Conservation (phyloP, 1,140 invertebrate species). For the Hypsibius dujardini region DNA sequence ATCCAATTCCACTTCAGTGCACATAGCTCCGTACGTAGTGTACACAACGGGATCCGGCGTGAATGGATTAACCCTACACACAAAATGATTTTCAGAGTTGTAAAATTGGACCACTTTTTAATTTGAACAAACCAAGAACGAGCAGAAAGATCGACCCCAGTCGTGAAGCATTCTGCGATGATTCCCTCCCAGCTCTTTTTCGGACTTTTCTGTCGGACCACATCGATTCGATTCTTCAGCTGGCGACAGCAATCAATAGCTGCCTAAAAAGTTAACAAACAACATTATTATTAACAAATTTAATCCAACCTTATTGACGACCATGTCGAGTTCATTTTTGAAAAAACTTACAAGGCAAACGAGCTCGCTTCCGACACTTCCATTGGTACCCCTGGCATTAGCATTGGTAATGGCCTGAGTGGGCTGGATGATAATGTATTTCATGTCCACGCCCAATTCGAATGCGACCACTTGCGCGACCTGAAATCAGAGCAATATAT, state of each 20-base stretch:
- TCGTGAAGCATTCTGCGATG: slow-evolving; percentile 39
- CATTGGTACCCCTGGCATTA: slow-evolving; percentile 42
- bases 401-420: slow-evolving; percentile 40
- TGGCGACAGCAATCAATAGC: slow-evolving; percentile 48
- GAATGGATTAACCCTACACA: too few relatives aligned
- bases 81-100: too few relatives aligned
- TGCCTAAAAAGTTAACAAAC: too few relatives aligned
- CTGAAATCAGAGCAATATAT: too few relatives aligned
- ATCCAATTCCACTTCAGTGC: slow-evolving; percentile 55
- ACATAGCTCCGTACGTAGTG: slow-evolving; percentile 57
- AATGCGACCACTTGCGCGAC: slow-evolving; percentile 56
- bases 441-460: slow-evolving; percentile 50
- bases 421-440: slow-evolving; percentile 48
- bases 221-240: slow-evolving; percentile 43
- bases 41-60: slow-evolving; percentile 57
- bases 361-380: slow-evolving; percentile 51
- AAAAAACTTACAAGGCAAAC: slow-evolving; percentile 41
- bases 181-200: slow-evolving; percentile 48
- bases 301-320: too few relatives aligned
- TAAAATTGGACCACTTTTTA: too few relatives aligned
- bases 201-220: slow-evolving; percentile 40
- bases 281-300: too few relatives aligned
- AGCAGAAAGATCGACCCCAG: slow-evolving; percentile 46
- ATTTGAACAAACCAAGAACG: slow-evolving; percentile 46
- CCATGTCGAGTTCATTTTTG: slow-evolving; percentile 22